Evolutionary conservation across 2,797 vertebrate species (phyloP).

Genomic region (Anas bernieri): DNA sequence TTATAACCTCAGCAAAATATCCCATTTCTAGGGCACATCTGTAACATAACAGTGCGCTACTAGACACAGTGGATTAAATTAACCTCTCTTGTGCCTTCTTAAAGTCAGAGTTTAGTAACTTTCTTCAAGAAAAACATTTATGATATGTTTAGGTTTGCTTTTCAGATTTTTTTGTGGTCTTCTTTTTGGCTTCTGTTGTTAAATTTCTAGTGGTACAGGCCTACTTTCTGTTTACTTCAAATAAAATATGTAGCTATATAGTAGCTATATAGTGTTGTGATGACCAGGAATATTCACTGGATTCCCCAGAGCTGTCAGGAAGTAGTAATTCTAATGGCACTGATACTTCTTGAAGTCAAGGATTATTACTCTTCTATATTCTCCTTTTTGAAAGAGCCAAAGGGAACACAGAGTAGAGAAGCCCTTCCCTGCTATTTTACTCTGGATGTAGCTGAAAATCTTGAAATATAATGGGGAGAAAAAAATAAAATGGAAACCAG

Average conservation of each 20-base stretch:
- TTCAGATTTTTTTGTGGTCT: neutral
- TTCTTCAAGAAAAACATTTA: neutral
- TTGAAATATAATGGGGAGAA: neutral
- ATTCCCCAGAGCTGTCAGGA: neutral
- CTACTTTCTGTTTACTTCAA: neutral
- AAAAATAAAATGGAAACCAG: too few relatives aligned
- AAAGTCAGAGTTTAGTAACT: neutral
- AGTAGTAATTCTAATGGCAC: neutral
- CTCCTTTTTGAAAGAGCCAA: neutral
- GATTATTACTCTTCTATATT: neutral
- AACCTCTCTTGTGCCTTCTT: neutral
- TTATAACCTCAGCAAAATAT: neutral
- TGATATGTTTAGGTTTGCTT: neutral
- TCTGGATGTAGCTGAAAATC: neutral
- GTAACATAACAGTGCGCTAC: neutral
- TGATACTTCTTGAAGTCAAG: neutral
- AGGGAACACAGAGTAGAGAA: neutral
- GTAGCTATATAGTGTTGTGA: neutral
- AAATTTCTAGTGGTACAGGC: neutral
- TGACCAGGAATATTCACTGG: neutral
- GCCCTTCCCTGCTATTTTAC: neutral
- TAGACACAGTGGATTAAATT: neutral
- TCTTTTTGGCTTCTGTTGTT: neutral
- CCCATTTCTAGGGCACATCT: fast-evolving
- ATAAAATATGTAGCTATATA: neutral